Evolutionary conservation across 2,797 vertebrate species (phyloP), one percentile per base, ranked within the genome.

Genomic region (Botia kubotai): DNA sequence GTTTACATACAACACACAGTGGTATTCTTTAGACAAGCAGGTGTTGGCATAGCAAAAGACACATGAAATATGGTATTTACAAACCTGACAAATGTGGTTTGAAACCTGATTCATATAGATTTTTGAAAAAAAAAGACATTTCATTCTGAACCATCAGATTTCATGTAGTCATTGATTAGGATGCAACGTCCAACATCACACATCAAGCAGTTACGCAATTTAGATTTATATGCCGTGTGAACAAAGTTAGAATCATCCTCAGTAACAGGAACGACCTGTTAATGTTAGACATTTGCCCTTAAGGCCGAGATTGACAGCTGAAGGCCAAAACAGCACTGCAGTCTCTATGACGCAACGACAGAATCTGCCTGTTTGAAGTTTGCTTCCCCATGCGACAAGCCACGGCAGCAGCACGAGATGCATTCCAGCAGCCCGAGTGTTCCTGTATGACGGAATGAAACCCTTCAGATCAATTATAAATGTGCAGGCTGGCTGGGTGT

Each of bases 381-480:
- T 88, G 83, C 82, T 83, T 85, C 85, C 86, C 86, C 87, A 87
- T 87, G 90, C 88, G 90, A 93, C 89, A 85, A 87, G 82, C 81
- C 86, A 46, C 88, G 88, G 91, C 87, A 91, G 91, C 87, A 91
- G 88, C 84, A 58, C 68, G 86, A 88, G 91, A 93, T 91, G 82
- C 85, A 84, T 88, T 90, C 80, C 75, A 92, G 92, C 93, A 92
- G 91, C 87, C 88, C 87, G 89, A 91, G 81, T 82, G 89, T 91
- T 92, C 89, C 89, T 86, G 90, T 87, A 82, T 83, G 87, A 89
- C 86, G 89, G 88, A 90, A 92, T 92, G 89, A 90, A 92, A 88
- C 82, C 83, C 53, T 90, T 93, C 83, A 92, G 91, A 94, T 93
- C 90, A 94, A 93, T 93, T 93, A 94, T 93, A 92, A 92, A 94